Evolutionary conservation across 2,113 vertebrate species (phyloP).

Genomic region (Mohoua ochrocephala): DNA sequence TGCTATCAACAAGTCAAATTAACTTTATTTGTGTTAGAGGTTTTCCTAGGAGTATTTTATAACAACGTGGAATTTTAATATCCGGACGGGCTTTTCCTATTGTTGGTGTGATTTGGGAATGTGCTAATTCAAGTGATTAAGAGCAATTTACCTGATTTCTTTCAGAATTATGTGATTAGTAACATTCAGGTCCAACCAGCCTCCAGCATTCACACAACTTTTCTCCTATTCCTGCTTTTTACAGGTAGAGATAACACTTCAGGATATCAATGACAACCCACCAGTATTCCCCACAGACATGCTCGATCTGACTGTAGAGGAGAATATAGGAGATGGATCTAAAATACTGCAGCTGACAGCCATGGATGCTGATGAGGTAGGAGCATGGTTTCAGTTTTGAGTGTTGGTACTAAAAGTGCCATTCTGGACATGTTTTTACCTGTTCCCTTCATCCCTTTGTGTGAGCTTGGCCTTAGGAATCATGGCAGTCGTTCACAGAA

Average conservation of each 20-base stretch:
- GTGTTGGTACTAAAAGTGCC: background rate
- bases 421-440: background rate
- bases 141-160: background rate
- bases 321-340: conserved; percentile 92
- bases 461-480: background rate
- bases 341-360: conserved; percentile 96
- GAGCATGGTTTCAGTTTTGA: background rate
- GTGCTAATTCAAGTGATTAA: conserved; percentile 15
- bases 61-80: conserved; percentile 46
- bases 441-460: background rate
- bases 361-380: conserved; percentile 96
- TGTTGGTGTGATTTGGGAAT: background rate
- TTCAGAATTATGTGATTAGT: background rate
- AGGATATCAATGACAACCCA: conserved; percentile 97
- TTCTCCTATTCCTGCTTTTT: background rate
- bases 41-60: conserved; percentile 31
- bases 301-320: conserved; percentile 91
- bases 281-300: conserved; percentile 92
- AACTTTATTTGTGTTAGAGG: conserved; percentile 51
- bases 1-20: conserved; percentile 57
- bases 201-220: background rate
- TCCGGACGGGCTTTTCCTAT: background rate
- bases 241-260: conserved; percentile 97
- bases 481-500: background rate
- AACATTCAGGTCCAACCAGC: background rate